phyloP scores from a whole-genome alignment of 2,888 invertebrate species.

The Bembecia ichneumoniformis region DNA sequence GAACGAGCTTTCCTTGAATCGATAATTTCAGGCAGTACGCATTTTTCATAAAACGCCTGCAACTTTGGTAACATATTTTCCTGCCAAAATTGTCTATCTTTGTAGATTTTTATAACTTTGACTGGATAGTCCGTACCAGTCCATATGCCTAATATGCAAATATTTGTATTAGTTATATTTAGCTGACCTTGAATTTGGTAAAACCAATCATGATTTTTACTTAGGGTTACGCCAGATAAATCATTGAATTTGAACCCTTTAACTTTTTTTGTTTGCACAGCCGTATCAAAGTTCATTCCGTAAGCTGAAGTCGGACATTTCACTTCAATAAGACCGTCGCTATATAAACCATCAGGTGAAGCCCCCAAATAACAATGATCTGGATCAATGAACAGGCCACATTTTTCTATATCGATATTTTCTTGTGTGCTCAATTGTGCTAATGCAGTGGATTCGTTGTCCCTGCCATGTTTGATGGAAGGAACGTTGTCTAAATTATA shows the following conservation, averaged over 20 bases:
- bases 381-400: conserved; percentile 3
- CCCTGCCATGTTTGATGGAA: background rate
- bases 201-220: conserved; percentile 1
- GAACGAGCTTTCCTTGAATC: conserved; percentile 1
- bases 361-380: conserved; percentile 5
- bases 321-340: conserved; percentile 2
- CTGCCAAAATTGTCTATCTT: conserved; percentile 1
- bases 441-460: background rate
- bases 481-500: background rate
- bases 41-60: too few species aligned
- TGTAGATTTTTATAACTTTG: background rate
- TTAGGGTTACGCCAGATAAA: background rate
- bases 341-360: conserved; percentile 2
- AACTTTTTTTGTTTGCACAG: background rate
- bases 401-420: conserved; percentile 1
- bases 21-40: background rate
- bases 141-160: conserved; percentile 1
- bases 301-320: conserved; percentile 3
- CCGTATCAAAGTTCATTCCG: conserved; percentile 4
- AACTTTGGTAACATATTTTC: background rate
- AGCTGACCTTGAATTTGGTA: conserved; percentile 4
- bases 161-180: background rate
- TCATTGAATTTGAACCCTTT: conserved; percentile 1
- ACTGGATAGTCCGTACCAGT: background rate
- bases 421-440: background rate